These are phyloP conservation scores for Syngnathus floridae DNA, from an alignment of 2,113 vertebrate genomes.

Conservation along the genomic window DNA sequence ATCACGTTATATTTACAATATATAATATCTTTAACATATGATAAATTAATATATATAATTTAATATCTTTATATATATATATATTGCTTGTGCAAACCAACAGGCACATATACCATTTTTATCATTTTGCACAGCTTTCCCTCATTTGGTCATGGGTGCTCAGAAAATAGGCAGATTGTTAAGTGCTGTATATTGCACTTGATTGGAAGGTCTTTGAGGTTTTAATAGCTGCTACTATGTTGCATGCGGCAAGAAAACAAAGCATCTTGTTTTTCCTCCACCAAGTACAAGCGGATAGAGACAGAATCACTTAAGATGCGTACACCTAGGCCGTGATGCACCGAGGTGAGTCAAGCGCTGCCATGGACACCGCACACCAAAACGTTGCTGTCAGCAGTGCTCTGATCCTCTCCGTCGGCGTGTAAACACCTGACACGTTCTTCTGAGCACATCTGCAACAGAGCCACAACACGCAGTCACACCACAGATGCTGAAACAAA, in stretches of 20 bases:
- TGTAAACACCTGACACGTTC: constrained; percentile 49
- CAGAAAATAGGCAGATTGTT: no score
- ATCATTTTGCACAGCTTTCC: no score
- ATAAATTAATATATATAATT: no score
- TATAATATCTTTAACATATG: no score
- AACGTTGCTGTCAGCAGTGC: constrained; percentile 40
- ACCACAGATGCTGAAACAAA: constrained; percentile 41
- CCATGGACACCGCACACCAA: constrained; percentile 20
- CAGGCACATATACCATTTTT: background rate
- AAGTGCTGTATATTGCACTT: background rate
- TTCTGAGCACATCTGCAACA: constrained; percentile 22
- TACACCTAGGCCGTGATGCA: constrained; percentile 6
- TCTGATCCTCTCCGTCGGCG: constrained; percentile 19
- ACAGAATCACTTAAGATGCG: background rate
- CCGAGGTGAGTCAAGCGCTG: constrained; percentile 37
- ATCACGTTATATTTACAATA: no score
- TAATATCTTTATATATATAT: no score
- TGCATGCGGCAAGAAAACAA: background rate
- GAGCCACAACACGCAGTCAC: constrained; percentile 27
- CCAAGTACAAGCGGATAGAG: background rate
- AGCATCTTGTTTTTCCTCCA: background rate
- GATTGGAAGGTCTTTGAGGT: background rate
- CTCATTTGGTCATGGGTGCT: no score
- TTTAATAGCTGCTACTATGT: background rate
- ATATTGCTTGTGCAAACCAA: background rate